phyloP scores from a whole-genome alignment of 2,888 invertebrate genomes.

The Priocnemis perturbator region DNA sequence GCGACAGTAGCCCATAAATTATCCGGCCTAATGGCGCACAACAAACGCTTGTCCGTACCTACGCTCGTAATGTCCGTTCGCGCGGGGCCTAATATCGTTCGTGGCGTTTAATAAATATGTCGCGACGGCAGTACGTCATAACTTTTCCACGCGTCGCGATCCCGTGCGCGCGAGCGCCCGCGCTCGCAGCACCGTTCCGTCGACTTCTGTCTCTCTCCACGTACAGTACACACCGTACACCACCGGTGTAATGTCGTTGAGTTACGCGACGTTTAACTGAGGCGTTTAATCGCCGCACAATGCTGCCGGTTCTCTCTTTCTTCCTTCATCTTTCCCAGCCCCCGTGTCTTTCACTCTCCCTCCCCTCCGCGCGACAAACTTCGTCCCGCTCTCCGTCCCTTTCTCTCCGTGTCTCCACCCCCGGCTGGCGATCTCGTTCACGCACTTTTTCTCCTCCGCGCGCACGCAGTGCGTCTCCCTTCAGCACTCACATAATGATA shows the following conservation, averaged over 20 bases:
- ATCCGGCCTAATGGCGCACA: slow-evolving; percentile 65
- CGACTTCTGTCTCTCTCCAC: slow-evolving; percentile 24
- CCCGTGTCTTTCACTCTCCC: slow-evolving; percentile 15
- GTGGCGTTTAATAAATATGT: slow-evolving; percentile 68
- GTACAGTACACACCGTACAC: too few relatives aligned
- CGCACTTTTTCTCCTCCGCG: slow-evolving; percentile 15
- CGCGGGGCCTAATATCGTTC: slow-evolving; percentile 65
- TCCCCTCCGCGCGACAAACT: not conserved
- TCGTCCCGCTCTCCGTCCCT: not conserved
- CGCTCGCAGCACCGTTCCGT: slow-evolving; percentile 23
- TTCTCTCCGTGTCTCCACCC: not conserved
- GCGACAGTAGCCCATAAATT: slow-evolving; percentile 60
- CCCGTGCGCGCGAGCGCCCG: slow-evolving; percentile 25
- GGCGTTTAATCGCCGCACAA: slow-evolving; percentile 68
- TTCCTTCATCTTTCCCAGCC: slow-evolving; percentile 20
- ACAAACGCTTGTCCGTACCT: slow-evolving; percentile 64
- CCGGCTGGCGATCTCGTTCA: not conserved
- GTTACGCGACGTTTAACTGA: slow-evolving; percentile 58
- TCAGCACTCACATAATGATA: slow-evolving; percentile 58
- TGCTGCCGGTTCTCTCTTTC: slow-evolving; percentile 50
- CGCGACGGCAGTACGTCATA: slow-evolving; percentile 61
- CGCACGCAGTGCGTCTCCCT: not conserved
- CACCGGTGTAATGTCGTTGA: slow-evolving; percentile 48
- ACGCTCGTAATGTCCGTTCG: slow-evolving; percentile 61
- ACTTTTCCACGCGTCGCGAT: slow-evolving; percentile 52